phyloP scores from a whole-genome alignment of 2,888 invertebrate species.

The Ormyrus rosae region DNA sequence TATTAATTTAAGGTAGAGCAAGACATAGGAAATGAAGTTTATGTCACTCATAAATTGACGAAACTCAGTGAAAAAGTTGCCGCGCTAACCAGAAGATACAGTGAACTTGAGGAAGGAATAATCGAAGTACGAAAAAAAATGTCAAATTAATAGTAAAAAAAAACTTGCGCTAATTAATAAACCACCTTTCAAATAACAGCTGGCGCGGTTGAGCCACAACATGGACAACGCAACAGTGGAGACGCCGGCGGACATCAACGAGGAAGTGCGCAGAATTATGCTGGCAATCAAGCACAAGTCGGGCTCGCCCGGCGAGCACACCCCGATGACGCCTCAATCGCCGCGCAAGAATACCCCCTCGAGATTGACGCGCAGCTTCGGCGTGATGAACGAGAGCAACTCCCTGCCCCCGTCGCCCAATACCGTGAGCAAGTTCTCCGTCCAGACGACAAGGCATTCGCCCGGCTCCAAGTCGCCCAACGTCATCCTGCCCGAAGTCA shows the following conservation, averaged over 20 bases:
- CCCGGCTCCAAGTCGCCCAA: constrained; percentile 34
- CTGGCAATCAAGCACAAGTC: constrained; percentile 4
- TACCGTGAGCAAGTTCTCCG: constrained; percentile 57
- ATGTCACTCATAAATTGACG: constrained; percentile 68
- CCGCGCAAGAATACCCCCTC: neutral
- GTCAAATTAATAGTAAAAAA: neutral
- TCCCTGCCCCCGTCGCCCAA: constrained; percentile 32
- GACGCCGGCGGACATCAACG: constrained; percentile 68
- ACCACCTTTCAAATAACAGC: constrained; percentile 55
- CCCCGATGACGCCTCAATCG: neutral
- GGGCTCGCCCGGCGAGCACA: neutral
- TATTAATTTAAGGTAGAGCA: constrained; percentile 63
- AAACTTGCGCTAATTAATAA: neutral
- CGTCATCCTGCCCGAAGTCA: constrained; percentile 56
- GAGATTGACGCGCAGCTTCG: neutral
- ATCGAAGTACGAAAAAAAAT: constrained; percentile 64
- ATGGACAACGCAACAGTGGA: constrained; percentile 67
- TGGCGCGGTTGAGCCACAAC: constrained; percentile 69
- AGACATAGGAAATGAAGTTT: constrained; percentile 67
- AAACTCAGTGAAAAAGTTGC: constrained; percentile 63
- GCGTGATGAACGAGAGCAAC: neutral
- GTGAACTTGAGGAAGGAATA: constrained; percentile 65
- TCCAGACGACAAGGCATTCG: constrained; percentile 5
- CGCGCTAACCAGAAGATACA: constrained; percentile 61
- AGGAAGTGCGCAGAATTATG: constrained; percentile 66